Evolutionary conservation across 2,888 invertebrate species (phyloP), one percentile per base, ranked within the genome.

Genomic region (Xestia rhomboidea): DNA sequence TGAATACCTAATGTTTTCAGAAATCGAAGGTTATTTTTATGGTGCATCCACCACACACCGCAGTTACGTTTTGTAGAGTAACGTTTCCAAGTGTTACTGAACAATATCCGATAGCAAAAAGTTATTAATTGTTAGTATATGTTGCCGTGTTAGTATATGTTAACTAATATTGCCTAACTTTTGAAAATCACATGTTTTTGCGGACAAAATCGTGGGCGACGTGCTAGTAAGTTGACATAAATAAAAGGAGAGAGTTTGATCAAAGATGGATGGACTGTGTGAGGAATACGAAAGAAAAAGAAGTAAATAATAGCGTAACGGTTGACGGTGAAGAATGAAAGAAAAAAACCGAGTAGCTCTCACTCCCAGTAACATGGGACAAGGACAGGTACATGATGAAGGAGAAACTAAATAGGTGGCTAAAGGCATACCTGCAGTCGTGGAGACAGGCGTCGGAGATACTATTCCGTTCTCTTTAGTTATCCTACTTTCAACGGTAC

Each of bases 381-480:
- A 30, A 18, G 18, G 18, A 18, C 30, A 30, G 27, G 1, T 30
- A 27, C 2, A 30, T 18, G 1, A 18, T 30, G 18, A 60, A 18
- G 60, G 21, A 10, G 0, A 21, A 30, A 30, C 0, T 60, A 30
- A 60, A 30, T 18, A 30, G 57, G 27, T 15, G 57, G 27, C 57
- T 27, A 57, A 15, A 27, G 7, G 83, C 83, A 60, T 85, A 96
- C 96, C 96, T 90, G 95, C 88, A 21, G 94, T 88, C n/a, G 94
- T 88, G 38, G 95, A 89, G 6, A 90, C 90, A 0, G 95, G 92
- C 15, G 95, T 89, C 2, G 94, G 88, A 54, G 95, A 90, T 41
- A 94, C 91, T 60, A 95, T 92, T 38, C 95, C 96, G 84, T 96
- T 96, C 85, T 96, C 96, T 89, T 94, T 94, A 77, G 92, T 82